Percentiles rank a stretch among this genome's conserved stretches.
Evolutionary conservation across 2,797 vertebrate genomes (phyloP).

Genomic region (Meda fulgida): DNA sequence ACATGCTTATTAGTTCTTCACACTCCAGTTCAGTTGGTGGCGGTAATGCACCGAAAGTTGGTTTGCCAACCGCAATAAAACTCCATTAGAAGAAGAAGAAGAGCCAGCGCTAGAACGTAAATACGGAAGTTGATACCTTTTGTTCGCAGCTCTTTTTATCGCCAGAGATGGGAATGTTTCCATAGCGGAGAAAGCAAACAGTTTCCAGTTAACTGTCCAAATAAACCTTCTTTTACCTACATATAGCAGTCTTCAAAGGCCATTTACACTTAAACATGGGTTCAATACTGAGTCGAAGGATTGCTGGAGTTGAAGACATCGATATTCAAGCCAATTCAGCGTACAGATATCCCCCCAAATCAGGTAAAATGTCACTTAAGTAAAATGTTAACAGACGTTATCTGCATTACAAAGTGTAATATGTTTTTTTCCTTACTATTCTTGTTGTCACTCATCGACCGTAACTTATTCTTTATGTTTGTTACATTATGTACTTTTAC

Average conservation of each 20-base stretch:
- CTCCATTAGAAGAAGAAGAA: too few species aligned
- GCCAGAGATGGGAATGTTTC: constrained; percentile 45
- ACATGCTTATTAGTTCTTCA: too few species aligned
- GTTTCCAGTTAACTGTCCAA: constrained; percentile 23
- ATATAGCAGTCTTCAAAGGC: background rate
- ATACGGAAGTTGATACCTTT: constrained; percentile 9
- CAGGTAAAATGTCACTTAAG: constrained; percentile 77
- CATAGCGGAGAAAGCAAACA: constrained; percentile 35
- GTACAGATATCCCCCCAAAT: constrained; percentile 97
- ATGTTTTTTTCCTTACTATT: background rate
- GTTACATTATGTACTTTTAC: background rate
- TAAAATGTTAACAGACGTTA: background rate
- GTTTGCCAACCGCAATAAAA: too few species aligned
- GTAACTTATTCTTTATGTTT: background rate
- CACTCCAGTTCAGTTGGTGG: too few species aligned
- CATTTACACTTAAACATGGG: constrained; percentile 81
- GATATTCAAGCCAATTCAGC: constrained; percentile 98
- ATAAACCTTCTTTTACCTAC: constrained; percentile 1
- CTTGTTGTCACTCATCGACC: background rate
- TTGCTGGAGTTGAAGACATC: constrained; percentile 97
- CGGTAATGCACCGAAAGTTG: too few species aligned
- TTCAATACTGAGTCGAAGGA: constrained; percentile 93
- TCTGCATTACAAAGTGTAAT: background rate
- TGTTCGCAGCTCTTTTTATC: constrained; percentile 13
- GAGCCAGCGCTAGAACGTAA: constrained; percentile 13